Evolutionary conservation across 2,113 vertebrate genomes (phyloP).

Genomic region (Sclerurus mexicanus): DNA sequence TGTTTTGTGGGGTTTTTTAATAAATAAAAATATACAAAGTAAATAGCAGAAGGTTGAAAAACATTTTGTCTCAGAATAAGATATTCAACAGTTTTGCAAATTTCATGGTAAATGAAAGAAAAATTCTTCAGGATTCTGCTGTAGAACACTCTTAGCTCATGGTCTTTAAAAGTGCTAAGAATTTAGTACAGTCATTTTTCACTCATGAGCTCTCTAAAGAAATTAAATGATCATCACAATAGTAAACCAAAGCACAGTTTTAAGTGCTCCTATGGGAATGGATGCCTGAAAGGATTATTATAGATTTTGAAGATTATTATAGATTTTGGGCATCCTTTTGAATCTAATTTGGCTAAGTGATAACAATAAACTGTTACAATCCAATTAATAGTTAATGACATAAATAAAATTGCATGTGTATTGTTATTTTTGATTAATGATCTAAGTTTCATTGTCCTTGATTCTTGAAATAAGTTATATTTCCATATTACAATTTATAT

Average conservation of each 20-base stretch:
- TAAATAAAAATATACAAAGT: background rate
- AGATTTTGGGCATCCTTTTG: background rate
- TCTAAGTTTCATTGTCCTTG: background rate
- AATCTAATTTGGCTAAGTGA: conserved; percentile 13
- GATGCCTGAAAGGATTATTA: background rate
- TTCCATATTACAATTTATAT: background rate
- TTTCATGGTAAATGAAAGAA: background rate
- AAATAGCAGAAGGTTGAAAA: background rate
- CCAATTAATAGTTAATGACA: background rate
- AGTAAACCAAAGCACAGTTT: background rate
- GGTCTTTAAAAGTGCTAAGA: background rate
- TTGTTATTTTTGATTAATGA: background rate
- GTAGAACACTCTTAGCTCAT: background rate
- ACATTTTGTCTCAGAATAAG: background rate
- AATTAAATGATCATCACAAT: background rate
- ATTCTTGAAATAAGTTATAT: background rate
- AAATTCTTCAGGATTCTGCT: background rate
- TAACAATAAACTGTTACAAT: background rate
- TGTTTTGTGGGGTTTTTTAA: rapidly evolving
- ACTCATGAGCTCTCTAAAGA: background rate
- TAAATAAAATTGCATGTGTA: background rate
- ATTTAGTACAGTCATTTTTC: background rate
- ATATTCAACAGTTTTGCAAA: background rate
- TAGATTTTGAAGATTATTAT: background rate
- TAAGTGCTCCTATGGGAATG: background rate